Base-by-base conservation (phyloP, 2,888 invertebrate genomes). In the Diaphora mendica region DNA sequence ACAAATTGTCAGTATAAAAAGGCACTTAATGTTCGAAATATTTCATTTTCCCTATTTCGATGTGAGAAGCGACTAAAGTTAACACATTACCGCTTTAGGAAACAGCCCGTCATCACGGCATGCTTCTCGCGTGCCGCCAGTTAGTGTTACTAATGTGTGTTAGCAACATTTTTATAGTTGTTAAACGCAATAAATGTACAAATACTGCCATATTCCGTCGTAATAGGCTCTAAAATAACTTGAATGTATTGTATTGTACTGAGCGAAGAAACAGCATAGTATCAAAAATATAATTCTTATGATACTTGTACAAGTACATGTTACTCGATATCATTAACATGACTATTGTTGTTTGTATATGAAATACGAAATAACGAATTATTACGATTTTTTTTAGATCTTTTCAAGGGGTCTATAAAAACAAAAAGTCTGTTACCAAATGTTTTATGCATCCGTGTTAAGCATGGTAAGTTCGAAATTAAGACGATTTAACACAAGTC, bases 111-210 rank as follows among this genome's bases (percentile, higher is more conserved):
- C 86, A 87, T 87, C 87, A 88, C 87, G 86, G 86, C 84, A 93
- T 91, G 89, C 93, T 82, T 82, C 86, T 87, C 91, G 90, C 92
- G 92, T 93, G 87, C 89, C 82, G 77, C 82, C 92, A 88, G 90
- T 92, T 90, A 91, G 88, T 93, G 91, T 91, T 85, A 77, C 89
- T 92, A 93, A 93, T 92, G 92, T 92, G 89, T 92, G 91, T 91
- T 91, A 82, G 86, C 82, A 91, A 91, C 91, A 91, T 91, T 92
- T 93, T 93, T 93, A 93, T 92, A 87, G 90, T 90, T 87, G 88
- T 90, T 89, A 88, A 82, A 83, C 82, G 89, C 90, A 88, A 92
- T 92, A 93, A 93, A 92, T 92, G 91, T 66, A 83, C 83, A 82
- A 83, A 78, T 72, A 70, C 64, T 68, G 64, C 72, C 51, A 75